A percentile compares a stretch with the other conserved stretches of the same genome.
Evolutionary conservation across 2,113 vertebrate genomes (phyloP).

Genomic region (Madoqua kirkii): DNA sequence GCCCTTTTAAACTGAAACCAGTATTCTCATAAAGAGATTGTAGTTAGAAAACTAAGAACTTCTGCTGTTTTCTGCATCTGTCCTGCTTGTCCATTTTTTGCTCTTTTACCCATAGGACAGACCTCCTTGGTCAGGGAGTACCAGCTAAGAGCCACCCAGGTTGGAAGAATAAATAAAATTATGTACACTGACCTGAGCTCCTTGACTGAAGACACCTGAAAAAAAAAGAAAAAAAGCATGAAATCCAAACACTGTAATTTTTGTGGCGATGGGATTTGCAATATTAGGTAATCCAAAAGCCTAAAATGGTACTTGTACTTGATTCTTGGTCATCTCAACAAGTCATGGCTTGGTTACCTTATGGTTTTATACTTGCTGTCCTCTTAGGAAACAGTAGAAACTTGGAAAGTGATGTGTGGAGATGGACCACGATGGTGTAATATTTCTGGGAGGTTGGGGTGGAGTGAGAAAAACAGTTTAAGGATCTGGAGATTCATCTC

Average conservation of each 20-base stretch:
- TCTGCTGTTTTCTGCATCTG: not conserved
- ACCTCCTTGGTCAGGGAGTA: not conserved
- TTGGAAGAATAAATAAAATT: constrained; percentile 13
- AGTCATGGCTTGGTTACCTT: not conserved
- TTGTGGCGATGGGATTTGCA: not conserved
- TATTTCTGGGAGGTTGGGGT: not conserved
- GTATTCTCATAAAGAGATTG: not conserved
- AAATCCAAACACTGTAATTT: constrained; percentile 19
- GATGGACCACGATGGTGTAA: not conserved
- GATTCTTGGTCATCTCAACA: not conserved
- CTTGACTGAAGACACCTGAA: constrained; percentile 65
- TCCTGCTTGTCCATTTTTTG: not conserved
- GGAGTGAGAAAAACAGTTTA: not conserved
- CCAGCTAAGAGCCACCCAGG: not conserved
- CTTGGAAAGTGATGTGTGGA: not conserved
- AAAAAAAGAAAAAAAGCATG: not conserved
- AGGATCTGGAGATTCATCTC: not conserved
- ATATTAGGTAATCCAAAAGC: not conserved
- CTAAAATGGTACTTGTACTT: not conserved
- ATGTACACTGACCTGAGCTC: constrained; percentile 52
- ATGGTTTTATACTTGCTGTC: not conserved
- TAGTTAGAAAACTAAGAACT: not conserved
- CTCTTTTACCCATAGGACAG: not conserved
- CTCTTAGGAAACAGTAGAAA: not conserved
- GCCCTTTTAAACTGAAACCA: not conserved